phyloP scores from a whole-genome alignment of 2,797 vertebrate genomes.

The Catostomus latipinnis region DNA sequence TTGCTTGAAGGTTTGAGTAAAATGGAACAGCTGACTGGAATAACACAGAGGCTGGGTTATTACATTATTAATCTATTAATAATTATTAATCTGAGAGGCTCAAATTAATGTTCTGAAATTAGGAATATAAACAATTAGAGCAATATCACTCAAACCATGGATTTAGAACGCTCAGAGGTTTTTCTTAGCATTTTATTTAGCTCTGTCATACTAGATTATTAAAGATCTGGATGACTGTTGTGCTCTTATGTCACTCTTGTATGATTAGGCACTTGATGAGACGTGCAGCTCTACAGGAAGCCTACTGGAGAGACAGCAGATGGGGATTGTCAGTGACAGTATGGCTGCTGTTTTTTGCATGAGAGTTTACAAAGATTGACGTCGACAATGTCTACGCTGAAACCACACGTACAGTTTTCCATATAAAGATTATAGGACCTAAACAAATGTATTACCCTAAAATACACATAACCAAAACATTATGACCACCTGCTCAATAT shows the following conservation, averaged over 20 bases:
- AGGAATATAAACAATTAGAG: not conserved
- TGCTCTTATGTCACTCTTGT: slow-evolving; percentile 9
- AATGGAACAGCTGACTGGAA: not conserved
- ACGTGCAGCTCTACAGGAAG: slow-evolving; percentile 17
- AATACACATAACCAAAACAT: too few species aligned
- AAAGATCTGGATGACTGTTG: slow-evolving; percentile 26
- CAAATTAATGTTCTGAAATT: slow-evolving; percentile 11
- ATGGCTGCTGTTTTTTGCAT: not conserved
- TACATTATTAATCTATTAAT: too few species aligned
- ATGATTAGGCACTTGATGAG: slow-evolving; percentile 33
- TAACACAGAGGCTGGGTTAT: not conserved
- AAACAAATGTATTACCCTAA: too few species aligned
- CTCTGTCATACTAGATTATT: slow-evolving; percentile 21
- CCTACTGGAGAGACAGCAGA: slow-evolving; percentile 20
- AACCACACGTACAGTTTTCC: not conserved
- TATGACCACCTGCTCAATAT: too few species aligned
- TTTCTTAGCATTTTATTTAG: slow-evolving; percentile 13
- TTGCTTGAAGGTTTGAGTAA: slow-evolving; percentile 3
- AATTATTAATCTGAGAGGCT: not conserved
- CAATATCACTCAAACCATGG: slow-evolving; percentile 2
- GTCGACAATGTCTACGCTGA: not conserved
- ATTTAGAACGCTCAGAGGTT: not conserved
- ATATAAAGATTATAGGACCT: too few species aligned
- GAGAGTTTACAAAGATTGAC: not conserved
- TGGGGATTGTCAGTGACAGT: slow-evolving; percentile 1